A percentile compares a stretch with the other conserved stretches of the same genome.
phyloP scores from a whole-genome alignment of 2,113 vertebrate species.

The Phylloscopus trochiloides region DNA sequence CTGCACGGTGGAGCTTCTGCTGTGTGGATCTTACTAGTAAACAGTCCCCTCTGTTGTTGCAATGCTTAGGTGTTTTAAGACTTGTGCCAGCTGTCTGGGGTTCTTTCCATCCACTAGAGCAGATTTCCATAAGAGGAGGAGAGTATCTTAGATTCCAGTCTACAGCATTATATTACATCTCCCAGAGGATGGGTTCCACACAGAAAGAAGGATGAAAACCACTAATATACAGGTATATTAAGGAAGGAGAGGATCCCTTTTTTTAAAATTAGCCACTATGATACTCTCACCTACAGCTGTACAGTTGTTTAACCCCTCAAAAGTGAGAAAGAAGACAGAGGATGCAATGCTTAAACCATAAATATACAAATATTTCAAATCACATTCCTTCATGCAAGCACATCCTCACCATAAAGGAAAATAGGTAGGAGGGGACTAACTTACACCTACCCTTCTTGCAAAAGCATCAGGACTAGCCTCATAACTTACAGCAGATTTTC shows the following conservation, averaged over 20 bases:
- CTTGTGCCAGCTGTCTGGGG: not conserved
- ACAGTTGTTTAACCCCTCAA: not conserved
- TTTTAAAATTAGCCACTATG: not conserved
- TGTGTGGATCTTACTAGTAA: not conserved
- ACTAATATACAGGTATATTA: not conserved
- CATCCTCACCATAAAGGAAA: not conserved
- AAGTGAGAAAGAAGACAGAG: not conserved
- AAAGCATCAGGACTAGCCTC: not conserved
- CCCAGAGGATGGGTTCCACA: not conserved
- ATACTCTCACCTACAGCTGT: not conserved
- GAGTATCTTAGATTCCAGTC: not conserved
- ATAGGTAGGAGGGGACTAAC: not conserved
- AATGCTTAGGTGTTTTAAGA: not conserved
- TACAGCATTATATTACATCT: not conserved
- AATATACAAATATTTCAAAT: not conserved
- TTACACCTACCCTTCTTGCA: not conserved
- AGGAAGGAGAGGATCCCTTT: not conserved
- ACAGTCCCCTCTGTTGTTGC: not conserved
- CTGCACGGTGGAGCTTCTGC: not conserved
- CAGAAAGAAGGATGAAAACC: not conserved
- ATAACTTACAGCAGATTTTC: not conserved
- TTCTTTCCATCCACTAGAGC: not conserved
- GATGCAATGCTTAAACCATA: not conserved
- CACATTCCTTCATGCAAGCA: not conserved
- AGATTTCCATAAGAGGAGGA: not conserved